Base-by-base conservation (phyloP, 2,113 vertebrate genomes). In the Podarcis muralis region DNA sequence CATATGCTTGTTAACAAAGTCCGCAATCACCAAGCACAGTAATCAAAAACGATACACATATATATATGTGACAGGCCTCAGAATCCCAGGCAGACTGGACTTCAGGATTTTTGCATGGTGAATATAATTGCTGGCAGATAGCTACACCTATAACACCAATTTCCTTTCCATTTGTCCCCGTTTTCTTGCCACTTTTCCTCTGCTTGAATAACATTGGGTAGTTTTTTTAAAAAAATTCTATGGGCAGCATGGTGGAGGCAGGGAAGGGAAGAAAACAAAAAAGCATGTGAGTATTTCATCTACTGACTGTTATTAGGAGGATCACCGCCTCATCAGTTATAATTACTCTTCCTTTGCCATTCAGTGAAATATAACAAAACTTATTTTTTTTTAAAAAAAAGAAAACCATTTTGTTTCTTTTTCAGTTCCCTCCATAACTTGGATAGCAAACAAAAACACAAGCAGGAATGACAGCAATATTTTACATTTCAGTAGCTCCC, bases 401-500 rank as follows among this genome's bases (percentile, higher is more conserved):
- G 48, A 53, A 53, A 53, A 53, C 48, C 11, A 40, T 27, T 77
- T 89, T 71, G 75, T 3, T 20, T 32, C 62, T 57, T 57, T 32
- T 40, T 65, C 62, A 80, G 66, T 90, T 57, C 65, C 87, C 27
- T 53, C 16, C 7, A 59, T n/a, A 86, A 2, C 12, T 62, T 74
- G 85, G 69, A 27, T 77, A 65, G 43, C 53, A 86, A 87, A 3
- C 74, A 83, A 85, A 89, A 90, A 85, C 43, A 90, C 35, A 0
- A 1, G 20, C 40, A 89, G 65, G 4, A 65, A 43, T 68, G 69
- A 20, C 6, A 6, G 69, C 66, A 65, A 74, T 75, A 75, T 88
- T 92, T 94, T 85, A 71, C 81, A 30, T 93, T 80, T 40, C 25
- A 71, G 35, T 84, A 85, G 32, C 76, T 88, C 83, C 65, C 16